A percentile compares a stretch with the other conserved stretches of the same genome.
Evolutionary conservation across 2,113 vertebrate genomes (phyloP).

Genomic region (Halcyon senegalensis): DNA sequence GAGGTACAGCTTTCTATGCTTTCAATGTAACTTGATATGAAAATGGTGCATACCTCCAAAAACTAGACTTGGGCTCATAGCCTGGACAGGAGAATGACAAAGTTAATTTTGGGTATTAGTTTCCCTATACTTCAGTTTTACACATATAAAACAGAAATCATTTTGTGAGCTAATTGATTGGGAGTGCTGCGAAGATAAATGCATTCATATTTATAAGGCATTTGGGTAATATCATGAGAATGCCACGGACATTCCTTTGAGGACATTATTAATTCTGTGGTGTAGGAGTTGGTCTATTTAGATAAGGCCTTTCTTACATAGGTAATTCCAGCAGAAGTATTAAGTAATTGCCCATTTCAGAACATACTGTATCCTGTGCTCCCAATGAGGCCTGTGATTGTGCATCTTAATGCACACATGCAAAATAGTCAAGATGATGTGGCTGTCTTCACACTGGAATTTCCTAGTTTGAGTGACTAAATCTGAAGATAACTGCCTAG

Average conservation of each 20-base stretch:
- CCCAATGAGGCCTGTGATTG: not conserved
- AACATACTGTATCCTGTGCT: not conserved
- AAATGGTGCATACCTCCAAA: not conserved
- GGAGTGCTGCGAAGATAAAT: not conserved
- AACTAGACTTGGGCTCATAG: not conserved
- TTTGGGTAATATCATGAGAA: not conserved
- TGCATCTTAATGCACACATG: not conserved
- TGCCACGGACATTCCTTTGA: not conserved
- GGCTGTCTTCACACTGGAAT: not conserved
- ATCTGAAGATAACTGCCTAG: not conserved
- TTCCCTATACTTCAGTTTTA: not conserved
- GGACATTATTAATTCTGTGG: not conserved
- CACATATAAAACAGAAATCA: not conserved
- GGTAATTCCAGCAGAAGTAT: not conserved
- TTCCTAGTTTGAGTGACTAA: not conserved
- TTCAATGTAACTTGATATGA: not conserved
- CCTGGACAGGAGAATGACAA: not conserved
- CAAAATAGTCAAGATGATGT: not conserved
- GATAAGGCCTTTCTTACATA: not conserved
- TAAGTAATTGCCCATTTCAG: not conserved
- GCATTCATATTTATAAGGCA: not conserved
- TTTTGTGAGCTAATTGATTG: not conserved
- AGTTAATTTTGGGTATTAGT: not conserved
- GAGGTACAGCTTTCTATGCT: not conserved
- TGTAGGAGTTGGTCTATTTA: not conserved